Conservation (phyloP, 2,113 vertebrate genomes). For the Taxidea taxus region DNA sequence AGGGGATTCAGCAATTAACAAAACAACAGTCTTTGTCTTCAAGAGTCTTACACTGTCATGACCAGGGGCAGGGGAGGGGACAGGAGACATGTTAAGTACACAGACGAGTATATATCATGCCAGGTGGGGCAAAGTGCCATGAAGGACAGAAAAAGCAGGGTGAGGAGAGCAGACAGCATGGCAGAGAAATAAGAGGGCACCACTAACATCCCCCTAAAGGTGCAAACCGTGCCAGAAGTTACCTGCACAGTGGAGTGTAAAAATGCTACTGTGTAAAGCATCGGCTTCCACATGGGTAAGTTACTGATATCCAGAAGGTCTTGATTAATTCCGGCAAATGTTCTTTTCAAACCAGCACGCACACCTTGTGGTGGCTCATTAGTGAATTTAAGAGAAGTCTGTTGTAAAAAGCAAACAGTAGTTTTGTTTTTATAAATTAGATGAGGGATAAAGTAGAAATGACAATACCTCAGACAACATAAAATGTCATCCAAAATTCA, state of each 20-base stretch:
- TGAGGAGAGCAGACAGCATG: rapidly evolving
- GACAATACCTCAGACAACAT: background rate
- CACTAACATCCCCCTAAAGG: background rate
- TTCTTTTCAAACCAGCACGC: conserved; percentile 84
- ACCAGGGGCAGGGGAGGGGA: rapidly evolving
- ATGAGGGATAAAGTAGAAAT: background rate
- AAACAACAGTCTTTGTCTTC: background rate
- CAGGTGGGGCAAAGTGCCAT: background rate
- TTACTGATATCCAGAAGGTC: conserved; percentile 84
- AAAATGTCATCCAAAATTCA: background rate
- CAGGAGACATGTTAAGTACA: background rate
- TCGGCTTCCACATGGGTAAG: conserved; percentile 85
- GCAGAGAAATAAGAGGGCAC: rapidly evolving
- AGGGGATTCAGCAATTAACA: background rate
- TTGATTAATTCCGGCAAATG: conserved; percentile 85
- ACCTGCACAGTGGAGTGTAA: conserved; percentile 87
- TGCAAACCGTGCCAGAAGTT: conserved; percentile 23
- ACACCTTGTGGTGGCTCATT: conserved; percentile 86
- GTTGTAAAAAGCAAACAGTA: conserved; percentile 59
- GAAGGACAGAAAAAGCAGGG: background rate
- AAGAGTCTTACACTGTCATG: background rate
- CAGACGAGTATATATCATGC: background rate
- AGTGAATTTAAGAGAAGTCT: conserved; percentile 87
- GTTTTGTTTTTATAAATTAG: conserved; percentile 52
- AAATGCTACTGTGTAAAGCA: conserved; percentile 86